phyloP scores from a whole-genome alignment of 2,113 vertebrate species.

The Neopipo cinnamomea region DNA sequence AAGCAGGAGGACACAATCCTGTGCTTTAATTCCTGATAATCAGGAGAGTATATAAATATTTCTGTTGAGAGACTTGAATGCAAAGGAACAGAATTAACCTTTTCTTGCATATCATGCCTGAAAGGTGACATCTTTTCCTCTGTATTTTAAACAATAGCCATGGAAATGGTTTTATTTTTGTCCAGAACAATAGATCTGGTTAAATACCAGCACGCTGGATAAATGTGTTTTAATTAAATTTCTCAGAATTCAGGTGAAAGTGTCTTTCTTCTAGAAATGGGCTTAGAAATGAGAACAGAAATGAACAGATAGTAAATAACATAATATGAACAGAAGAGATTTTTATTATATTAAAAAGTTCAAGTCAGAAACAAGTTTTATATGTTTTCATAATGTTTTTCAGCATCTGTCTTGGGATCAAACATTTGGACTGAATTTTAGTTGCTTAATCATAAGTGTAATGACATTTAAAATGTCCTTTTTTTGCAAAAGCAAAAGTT shows the following conservation, averaged over 20 bases:
- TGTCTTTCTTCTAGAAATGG: neutral
- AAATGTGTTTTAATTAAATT: neutral
- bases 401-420: neutral
- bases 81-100: neutral
- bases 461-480: neutral
- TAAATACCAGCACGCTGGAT: neutral
- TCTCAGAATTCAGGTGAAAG: neutral
- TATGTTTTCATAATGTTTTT: neutral
- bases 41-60: neutral
- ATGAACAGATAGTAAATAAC: neutral
- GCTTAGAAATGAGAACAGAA: neutral
- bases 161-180: neutral
- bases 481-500: neutral
- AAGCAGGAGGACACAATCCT: neutral
- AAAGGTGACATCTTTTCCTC: neutral
- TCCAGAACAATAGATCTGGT: neutral
- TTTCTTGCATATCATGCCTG: neutral
- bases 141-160: neutral
- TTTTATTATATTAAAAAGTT: neutral
- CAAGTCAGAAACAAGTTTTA: neutral
- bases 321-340: rapidly evolving
- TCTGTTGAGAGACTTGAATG: neutral
- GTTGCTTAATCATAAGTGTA: neutral
- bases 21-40: neutral
- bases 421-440: neutral